phyloP scores from a whole-genome alignment of 2,797 vertebrate genomes.

The Rhynchotus rufescens region DNA sequence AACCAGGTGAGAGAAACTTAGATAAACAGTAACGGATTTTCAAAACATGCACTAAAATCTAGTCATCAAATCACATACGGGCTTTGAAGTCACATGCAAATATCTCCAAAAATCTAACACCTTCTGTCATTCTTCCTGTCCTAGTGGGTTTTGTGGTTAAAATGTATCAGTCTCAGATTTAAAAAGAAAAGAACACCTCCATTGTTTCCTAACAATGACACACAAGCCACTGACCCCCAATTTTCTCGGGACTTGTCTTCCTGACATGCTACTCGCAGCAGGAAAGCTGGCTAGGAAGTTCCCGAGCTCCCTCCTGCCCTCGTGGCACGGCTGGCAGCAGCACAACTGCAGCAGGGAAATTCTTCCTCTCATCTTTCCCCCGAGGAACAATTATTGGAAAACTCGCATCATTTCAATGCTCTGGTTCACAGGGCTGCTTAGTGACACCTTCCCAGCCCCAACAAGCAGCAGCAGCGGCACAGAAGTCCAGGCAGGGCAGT shows the following conservation, averaged over 20 bases:
- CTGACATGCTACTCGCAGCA: not conserved
- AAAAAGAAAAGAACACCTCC: not conserved
- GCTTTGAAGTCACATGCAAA: not conserved
- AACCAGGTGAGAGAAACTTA: not conserved
- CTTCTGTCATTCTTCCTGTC: not conserved
- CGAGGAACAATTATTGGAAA: not conserved
- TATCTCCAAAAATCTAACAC: not conserved
- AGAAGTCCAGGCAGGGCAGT: accelerated
- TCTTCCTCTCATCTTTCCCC: not conserved
- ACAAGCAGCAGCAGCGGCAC: not conserved
- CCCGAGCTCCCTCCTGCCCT: not conserved
- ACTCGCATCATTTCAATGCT: not conserved
- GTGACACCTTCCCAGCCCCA: not conserved
- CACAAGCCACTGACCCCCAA: not conserved
- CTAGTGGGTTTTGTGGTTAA: not conserved
- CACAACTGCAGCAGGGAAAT: not conserved
- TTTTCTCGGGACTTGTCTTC: not conserved
- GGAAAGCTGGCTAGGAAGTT: not conserved
- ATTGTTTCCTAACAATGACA: not conserved
- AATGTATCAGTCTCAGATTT: not conserved
- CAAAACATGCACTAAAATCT: not conserved
- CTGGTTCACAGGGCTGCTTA: not conserved
- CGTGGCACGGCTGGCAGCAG: not conserved
- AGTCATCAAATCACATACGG: not conserved
- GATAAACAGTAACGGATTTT: not conserved